phyloP scores from a whole-genome alignment of 2,113 vertebrate species.

The Hypomesus transpacificus region DNA sequence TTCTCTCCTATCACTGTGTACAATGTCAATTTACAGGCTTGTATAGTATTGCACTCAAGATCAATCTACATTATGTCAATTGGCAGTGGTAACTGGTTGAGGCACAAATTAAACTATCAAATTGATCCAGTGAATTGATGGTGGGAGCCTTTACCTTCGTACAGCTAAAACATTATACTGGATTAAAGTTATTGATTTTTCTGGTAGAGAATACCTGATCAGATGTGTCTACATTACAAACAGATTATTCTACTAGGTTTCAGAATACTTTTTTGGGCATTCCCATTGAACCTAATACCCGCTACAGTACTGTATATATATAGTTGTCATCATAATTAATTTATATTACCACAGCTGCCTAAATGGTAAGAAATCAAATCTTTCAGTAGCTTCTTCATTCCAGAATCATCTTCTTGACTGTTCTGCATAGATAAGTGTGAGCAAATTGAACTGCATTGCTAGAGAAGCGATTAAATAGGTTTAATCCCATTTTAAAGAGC shows the following conservation, averaged over 20 bases:
- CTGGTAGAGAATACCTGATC: too few relatives aligned
- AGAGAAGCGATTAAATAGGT: slow-evolving; percentile 63
- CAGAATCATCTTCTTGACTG: slow-evolving; percentile 61
- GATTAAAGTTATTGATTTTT: too few relatives aligned
- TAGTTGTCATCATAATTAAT: background rate
- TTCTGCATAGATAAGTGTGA: slow-evolving; percentile 69
- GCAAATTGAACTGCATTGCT: slow-evolving; percentile 59
- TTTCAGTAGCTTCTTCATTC: slow-evolving; percentile 48
- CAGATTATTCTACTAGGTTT: too few relatives aligned
- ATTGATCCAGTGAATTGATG: background rate
- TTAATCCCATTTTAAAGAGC: slow-evolving; percentile 73
- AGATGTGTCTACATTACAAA: too few relatives aligned
- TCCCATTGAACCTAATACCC: too few relatives aligned
- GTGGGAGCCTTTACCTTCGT: background rate
- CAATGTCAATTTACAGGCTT: background rate
- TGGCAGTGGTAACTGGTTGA: too few relatives aligned
- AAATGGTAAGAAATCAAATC: background rate
- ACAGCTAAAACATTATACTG: too few relatives aligned
- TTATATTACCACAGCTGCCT: background rate
- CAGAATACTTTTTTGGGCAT: too few relatives aligned
- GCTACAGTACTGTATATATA: too few relatives aligned
- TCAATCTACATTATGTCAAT: too few relatives aligned
- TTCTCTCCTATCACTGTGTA: background rate
- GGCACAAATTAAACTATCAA: background rate
- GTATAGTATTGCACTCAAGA: too few relatives aligned